Evolutionary conservation across 2,113 vertebrate genomes (phyloP), one percentile per base, ranked within the genome.

Genomic region (Jacana jacana): DNA sequence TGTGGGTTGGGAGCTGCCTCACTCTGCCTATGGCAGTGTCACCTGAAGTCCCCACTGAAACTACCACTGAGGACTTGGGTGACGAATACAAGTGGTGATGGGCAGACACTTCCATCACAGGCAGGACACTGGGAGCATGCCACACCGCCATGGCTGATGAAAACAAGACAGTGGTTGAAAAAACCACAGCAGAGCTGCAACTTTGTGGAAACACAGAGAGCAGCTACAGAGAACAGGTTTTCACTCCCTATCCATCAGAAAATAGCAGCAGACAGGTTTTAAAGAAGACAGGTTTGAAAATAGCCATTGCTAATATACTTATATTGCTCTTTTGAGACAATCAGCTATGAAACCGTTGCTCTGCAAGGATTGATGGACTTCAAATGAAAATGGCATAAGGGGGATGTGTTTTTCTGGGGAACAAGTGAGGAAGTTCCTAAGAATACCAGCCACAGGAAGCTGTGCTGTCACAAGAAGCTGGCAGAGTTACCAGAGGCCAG

Each of bases 21-120:
- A n/a, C 22, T 39, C 24, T 81, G 39, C 12, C n/a, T 23, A 31
- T 0, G 0, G 20, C 1, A 0, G 2, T 39, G 46, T 79, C 66
- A 82, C 42, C n/a, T 44, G 66, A 18, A 46, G 31, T 5, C 19
- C n/a, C 8, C 2, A 1, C 51, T 57, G 4, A 3, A 68, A 63
- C 9, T 8, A 5, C 14, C 33, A 15, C 18, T 0, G 9, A 42
- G 19, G 42, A 33, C 44, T 42, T 19, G 19, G 19, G 30, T 5
- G 4, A 18, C 17, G 19, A 66, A 46, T 40, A 76, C 71, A 66
- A 72, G 31, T 6, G 25, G 10, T 22, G 42, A 49, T 2, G 2
- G 46, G 31, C 63, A 46, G 39, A 42, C 2, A 1, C 19, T 75
- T 80, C 33, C 11, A 4, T 35, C 42, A 13, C 4, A 31, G 40